phyloP scores from a whole-genome alignment of 2,888 invertebrate species.

The Cephonodes hylas region DNA sequence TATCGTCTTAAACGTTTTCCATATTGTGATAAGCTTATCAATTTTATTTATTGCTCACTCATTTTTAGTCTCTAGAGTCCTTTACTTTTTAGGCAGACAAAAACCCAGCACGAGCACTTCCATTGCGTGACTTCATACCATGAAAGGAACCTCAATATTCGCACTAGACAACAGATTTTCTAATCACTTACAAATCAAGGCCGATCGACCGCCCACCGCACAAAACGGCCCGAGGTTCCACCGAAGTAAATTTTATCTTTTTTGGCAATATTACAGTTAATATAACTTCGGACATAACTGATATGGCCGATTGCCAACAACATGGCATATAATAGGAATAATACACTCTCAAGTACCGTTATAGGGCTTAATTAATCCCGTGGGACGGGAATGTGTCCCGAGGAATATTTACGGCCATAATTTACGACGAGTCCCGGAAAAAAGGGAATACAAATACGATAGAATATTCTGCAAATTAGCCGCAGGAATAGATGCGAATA shows the following conservation, averaged over 20 bases:
- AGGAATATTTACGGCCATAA: conserved; percentile 69
- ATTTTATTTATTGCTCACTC: no score
- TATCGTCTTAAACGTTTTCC: no score
- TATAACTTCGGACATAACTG: background rate
- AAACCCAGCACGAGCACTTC: background rate
- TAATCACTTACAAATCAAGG: background rate
- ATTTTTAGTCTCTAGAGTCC: no score
- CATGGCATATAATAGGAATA: conserved; percentile 10
- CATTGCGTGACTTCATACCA: background rate
- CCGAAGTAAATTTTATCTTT: background rate
- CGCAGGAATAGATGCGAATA: background rate
- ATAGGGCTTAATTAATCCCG: conserved; percentile 72
- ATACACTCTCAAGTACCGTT: conserved; percentile 43
- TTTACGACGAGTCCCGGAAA: conserved; percentile 64
- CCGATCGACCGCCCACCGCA: background rate
- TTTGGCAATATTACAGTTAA: conserved; percentile 18
- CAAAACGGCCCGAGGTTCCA: background rate
- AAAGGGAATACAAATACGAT: conserved; percentile 64
- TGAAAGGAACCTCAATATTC: background rate
- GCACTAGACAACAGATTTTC: background rate
- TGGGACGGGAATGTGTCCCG: conserved; percentile 57
- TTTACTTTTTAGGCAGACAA: no score
- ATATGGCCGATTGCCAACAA: conserved; percentile 15
- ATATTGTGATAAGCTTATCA: no score
- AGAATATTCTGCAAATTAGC: conserved; percentile 50